Conservation (phyloP, 2,888 invertebrate genomes). For the Rhingia campestris region DNA sequence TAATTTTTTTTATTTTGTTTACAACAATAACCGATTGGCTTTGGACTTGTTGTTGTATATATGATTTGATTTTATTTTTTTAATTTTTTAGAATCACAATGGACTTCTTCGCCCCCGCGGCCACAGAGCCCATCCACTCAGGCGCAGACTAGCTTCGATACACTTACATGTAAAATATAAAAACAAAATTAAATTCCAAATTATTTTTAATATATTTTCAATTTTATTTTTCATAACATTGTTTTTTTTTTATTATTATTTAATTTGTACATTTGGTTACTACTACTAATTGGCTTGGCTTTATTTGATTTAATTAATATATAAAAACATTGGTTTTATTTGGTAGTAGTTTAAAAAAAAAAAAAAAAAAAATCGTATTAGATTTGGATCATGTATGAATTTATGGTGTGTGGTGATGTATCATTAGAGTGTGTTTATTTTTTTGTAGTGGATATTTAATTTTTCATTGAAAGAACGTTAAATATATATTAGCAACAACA, state of each 20-base stretch:
- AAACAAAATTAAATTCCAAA: conserved; percentile 74
- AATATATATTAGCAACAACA: too few relatives aligned
- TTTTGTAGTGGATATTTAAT: conserved; percentile 2
- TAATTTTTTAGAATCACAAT: conserved; percentile 83
- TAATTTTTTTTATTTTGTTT: conserved; percentile 48
- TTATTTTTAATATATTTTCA: conserved; percentile 41
- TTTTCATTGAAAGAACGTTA: too few relatives aligned
- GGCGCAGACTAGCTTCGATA: conserved; percentile 84
- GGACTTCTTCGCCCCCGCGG: conserved; percentile 84
- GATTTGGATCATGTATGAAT: conserved; percentile 12
- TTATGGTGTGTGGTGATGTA: conserved; percentile 6
- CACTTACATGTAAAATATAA: conserved; percentile 83
- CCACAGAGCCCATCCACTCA: conserved; percentile 83
- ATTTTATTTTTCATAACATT: conserved; percentile 46
- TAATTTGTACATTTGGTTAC: conserved; percentile 12
- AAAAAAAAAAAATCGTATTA: neutral
- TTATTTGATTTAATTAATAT: conserved; percentile 62
- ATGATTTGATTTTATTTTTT: conserved; percentile 77
- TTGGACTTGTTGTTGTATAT: conserved; percentile 66
- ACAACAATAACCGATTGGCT: conserved; percentile 72
- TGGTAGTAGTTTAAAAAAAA: conserved; percentile 27
- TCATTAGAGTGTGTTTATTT: conserved; percentile 1
- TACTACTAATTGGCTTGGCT: conserved; percentile 70
- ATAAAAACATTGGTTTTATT: conserved; percentile 1
- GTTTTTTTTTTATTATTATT: conserved; percentile 22